Conservation (phyloP, 1,140 invertebrate genomes). For the Acromyrmex heyeri region DNA sequence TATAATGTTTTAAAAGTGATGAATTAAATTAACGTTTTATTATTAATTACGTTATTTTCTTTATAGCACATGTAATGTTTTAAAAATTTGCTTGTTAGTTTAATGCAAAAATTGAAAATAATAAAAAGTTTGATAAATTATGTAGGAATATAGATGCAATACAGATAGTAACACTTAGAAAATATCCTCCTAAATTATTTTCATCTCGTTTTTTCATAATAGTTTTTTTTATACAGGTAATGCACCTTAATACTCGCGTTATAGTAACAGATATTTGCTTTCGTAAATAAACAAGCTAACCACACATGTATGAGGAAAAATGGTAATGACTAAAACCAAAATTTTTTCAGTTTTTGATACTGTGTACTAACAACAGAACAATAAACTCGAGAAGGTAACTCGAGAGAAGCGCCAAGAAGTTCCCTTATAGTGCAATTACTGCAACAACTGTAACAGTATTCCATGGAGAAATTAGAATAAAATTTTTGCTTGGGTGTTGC, state of each 20-base stretch:
- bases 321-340: neutral
- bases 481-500: neutral
- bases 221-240: neutral
- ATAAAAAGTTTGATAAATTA: conserved; percentile 1
- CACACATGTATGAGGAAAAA: neutral
- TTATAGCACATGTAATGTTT: neutral
- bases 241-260: neutral
- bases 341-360: conserved; percentile 24
- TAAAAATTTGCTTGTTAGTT: neutral
- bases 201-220: neutral
- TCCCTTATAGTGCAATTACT: conserved; percentile 20
- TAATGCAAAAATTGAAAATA: neutral
- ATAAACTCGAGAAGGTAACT: conserved; percentile 1
- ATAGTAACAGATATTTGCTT: conserved; percentile 14
- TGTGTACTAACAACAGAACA: neutral
- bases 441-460: neutral
- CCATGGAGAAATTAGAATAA: neutral
- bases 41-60: neutral
- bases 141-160: neutral
- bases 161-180: neutral
- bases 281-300: conserved; percentile 21
- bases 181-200: neutral
- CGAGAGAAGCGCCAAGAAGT: conserved; percentile 19
- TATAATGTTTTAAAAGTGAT: too few relatives aligned
- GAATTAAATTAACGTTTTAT: neutral